Conservation (phyloP, 2,113 vertebrate genomes). For the Lophura nycthemera region DNA sequence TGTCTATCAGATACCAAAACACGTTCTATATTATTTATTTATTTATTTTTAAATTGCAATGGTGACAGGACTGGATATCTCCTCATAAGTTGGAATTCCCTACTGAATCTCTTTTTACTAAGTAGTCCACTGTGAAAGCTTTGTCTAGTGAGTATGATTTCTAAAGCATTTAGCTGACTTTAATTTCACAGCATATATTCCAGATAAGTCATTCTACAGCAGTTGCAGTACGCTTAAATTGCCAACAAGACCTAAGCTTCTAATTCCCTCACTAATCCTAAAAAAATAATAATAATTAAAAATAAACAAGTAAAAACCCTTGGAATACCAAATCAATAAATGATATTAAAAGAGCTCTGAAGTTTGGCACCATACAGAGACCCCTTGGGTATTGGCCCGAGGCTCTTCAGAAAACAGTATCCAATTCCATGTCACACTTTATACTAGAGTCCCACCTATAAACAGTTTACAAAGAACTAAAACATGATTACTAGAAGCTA, state of each 20-base stretch:
- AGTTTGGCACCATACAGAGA: not conserved
- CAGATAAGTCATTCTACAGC: not conserved
- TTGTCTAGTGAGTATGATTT: not conserved
- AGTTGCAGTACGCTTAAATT: not conserved
- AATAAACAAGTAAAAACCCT: too few relatives aligned
- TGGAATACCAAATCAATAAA: not conserved
- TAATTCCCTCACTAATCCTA: not conserved
- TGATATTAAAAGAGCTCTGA: not conserved
- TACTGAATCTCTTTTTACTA: not conserved
- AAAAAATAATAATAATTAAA: not conserved
- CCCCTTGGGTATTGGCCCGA: not conserved
- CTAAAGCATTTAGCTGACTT: not conserved
- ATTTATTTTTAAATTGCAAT: too few relatives aligned
- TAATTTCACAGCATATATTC: not conserved
- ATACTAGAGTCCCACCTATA: not conserved
- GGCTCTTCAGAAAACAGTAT: not conserved
- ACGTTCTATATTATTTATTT: too few relatives aligned
- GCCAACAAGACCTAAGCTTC: not conserved
- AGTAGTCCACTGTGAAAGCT: not conserved
- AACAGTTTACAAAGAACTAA: conserved; percentile 46
- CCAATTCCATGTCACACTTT: conserved; percentile 4
- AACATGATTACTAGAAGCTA: conserved; percentile 50
- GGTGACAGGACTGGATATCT: not conserved
- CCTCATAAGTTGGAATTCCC: fast-evolving
- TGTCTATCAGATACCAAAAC: not conserved